Conservation (phyloP, 2,888 invertebrate genomes). For the Dione juno region DNA sequence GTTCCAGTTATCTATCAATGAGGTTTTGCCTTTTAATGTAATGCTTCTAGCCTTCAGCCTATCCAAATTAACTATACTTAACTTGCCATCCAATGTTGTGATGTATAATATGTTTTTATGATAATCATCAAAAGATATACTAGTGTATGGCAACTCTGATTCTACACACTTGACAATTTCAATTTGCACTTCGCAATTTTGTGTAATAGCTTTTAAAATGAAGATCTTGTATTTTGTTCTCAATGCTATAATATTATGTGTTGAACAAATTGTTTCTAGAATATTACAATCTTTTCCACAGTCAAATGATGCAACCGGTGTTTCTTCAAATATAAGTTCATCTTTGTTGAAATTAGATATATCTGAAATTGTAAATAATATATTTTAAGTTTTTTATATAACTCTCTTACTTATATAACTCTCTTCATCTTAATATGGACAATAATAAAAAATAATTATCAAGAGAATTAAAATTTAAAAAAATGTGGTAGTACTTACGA, state of each 20-base stretch:
- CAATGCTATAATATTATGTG: slow-evolving; percentile 63
- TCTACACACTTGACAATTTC: slow-evolving; percentile 64
- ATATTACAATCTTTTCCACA: slow-evolving; percentile 63
- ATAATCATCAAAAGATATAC: slow-evolving; percentile 69
- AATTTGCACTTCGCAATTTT: slow-evolving; percentile 52
- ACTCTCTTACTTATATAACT: too few species aligned
- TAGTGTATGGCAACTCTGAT: slow-evolving; percentile 66
- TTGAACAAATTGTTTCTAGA: slow-evolving; percentile 66
- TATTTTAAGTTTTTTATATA: too few species aligned
- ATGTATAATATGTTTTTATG: slow-evolving; percentile 72
- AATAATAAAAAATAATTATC: too few species aligned
- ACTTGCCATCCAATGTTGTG: slow-evolving; percentile 61
- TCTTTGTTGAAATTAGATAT: slow-evolving; percentile 61
- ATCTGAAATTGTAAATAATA: slow-evolving; percentile 58
- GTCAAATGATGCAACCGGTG: slow-evolving; percentile 55
- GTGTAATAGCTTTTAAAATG: slow-evolving; percentile 60
- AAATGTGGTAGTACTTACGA: slow-evolving; percentile 65
- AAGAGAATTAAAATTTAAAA: not conserved
- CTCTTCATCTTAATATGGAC: too few species aligned
- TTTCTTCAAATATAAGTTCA: slow-evolving; percentile 52
- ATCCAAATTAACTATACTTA: slow-evolving; percentile 71
- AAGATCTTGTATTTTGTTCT: slow-evolving; percentile 68
- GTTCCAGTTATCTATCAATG: slow-evolving; percentile 70
- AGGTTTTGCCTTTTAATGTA: slow-evolving; percentile 56
- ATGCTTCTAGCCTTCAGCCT: slow-evolving; percentile 64